Base-by-base conservation (phyloP, 2,797 vertebrate genomes). In the Manis crassicaudata region DNA sequence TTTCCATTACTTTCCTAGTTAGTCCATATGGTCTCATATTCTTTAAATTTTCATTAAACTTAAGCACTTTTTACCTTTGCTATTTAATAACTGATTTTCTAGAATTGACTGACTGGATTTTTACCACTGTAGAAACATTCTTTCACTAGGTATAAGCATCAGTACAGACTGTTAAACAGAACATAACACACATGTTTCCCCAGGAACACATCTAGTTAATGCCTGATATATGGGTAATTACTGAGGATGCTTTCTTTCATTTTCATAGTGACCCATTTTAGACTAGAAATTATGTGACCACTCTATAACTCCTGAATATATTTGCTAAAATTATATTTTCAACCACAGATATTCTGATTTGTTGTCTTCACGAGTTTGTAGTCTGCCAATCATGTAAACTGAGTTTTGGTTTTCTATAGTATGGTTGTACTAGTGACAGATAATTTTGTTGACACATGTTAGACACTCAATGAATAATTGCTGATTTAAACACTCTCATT, bases 401-500 rank as follows among this genome's bases (percentile, higher is more conserved):
- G 6, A 46, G 80, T 81, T 92, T 96, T 62, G 27, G 18, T 75
- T 90, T 96, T 92, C 52, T 67, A 96, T 46, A 89, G 50, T 63
- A 12, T 86, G 21, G 43, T 92, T 91, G 40, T 6, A 76, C 8
- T 40, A 91, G 16, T 43, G 52, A 67, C 10, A 93, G 72, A 29
- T 62, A 82, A 40, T 35, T 96, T 91, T 94, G 85, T 73, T 88
- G 46, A 63, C 60, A 20, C 83, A 21, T 73, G 27, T 91, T 63
- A 54, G 54, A 76, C 2, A 68, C 20, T 32, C 25, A 70, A 3
- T 75, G 50, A 80, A 23, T 95, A 82, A 75, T 67, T 52, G 35
- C 27, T 82, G 25, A 92, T 70, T 92, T 92, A 82, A 94, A n/a
- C 12, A 65, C 67, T 91, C 16, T 77, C 6, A 68, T 18, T 52